These are phyloP conservation scores for Odontothrips loti DNA, from an alignment of 2,888 invertebrate species.

Conservation along the genomic window DNA sequence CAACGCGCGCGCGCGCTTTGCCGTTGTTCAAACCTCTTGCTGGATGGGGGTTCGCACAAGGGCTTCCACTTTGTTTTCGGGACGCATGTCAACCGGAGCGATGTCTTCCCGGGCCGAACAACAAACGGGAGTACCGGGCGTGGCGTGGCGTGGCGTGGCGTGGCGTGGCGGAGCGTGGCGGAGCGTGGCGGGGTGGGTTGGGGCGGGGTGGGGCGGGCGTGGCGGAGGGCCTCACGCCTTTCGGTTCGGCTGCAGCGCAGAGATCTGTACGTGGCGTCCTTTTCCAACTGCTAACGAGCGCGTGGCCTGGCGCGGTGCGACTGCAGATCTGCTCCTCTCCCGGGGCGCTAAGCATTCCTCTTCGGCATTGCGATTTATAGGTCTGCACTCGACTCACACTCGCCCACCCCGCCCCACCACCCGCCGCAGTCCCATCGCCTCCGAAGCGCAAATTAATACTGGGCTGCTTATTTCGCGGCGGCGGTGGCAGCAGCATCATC, in stretches of 20 bases:
- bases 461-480: not conserved
- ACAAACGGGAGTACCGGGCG: not conserved
- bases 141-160: not conserved
- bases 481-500: too few relatives aligned
- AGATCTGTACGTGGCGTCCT: not conserved
- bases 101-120: too few relatives aligned
- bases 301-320: not conserved
- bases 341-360: constrained; percentile 23
- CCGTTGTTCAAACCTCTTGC: too few relatives aligned
- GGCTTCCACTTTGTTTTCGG: too few relatives aligned
- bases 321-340: not conserved
- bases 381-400: not conserved
- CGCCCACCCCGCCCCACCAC: not conserved
- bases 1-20: too few relatives aligned
- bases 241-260: not conserved
- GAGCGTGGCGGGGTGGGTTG: not conserved
- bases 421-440: not conserved
- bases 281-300: constrained; percentile 22
- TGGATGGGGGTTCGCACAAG: too few relatives aligned
- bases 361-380: constrained; percentile 24
- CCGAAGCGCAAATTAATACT: constrained; percentile 17
- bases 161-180: not conserved
- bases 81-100: too few relatives aligned
- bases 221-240: not conserved
- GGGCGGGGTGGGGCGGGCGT: not conserved